Conservation (phyloP, 2,797 vertebrate genomes). For the Dendrocincla fuliginosa region DNA sequence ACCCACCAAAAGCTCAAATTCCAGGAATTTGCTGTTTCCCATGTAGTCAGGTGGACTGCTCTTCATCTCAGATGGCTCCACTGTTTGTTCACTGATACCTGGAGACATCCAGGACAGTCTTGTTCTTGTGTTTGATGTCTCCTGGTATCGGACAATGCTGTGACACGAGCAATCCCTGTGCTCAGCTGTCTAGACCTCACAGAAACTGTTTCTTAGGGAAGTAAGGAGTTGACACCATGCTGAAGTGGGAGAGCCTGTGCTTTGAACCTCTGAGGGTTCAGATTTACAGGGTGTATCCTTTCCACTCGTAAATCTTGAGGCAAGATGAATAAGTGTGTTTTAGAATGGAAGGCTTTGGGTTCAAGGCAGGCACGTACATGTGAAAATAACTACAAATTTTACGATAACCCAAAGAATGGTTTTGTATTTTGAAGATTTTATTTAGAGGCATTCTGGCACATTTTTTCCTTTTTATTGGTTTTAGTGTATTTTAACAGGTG, state of each 20-base stretch:
- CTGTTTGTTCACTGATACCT: background rate
- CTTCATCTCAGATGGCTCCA: background rate
- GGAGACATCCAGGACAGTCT: background rate
- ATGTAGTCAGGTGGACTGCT: background rate
- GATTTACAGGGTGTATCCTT: background rate
- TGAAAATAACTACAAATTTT: background rate
- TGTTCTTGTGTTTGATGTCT: background rate
- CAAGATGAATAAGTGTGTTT: background rate
- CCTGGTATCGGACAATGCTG: background rate
- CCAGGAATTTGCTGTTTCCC: background rate
- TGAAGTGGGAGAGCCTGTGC: background rate
- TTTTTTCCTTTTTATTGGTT: background rate
- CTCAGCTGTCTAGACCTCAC: background rate
- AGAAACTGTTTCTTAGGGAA: background rate
- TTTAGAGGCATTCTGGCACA: background rate
- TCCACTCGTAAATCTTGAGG: background rate
- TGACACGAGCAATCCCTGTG: fast-evolving
- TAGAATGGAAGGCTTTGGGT: background rate
- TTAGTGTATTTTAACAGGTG: background rate
- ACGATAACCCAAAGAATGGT: background rate
- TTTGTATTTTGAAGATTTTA: background rate
- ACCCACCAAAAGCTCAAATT: background rate
- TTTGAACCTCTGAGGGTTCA: background rate
- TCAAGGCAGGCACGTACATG: background rate
- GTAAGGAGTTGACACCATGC: background rate